These are phyloP conservation scores for Platysternon megacephalum DNA, from an alignment of 2,113 vertebrate species.

Conservation along the genomic window DNA sequence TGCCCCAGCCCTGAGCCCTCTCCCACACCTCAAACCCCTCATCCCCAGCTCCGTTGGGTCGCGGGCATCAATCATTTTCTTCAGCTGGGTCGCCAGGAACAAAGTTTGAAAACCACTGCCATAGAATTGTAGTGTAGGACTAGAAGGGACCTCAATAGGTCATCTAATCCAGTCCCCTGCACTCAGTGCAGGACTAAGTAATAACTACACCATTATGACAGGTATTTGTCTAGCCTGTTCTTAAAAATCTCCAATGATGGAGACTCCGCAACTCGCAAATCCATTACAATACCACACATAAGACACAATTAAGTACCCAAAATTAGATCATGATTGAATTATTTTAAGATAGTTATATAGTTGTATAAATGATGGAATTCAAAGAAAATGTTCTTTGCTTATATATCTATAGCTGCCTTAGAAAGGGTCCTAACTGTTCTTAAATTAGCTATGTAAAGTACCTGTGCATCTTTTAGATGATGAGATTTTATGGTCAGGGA, in stretches of 20 bases:
- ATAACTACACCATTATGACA: neutral
- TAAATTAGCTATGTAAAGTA: neutral
- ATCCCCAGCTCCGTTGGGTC: too few relatives aligned
- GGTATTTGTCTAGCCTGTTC: neutral
- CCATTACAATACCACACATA: neutral
- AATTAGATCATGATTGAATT: neutral
- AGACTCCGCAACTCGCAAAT: neutral
- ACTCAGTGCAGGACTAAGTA: neutral
- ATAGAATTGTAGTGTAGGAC: neutral
- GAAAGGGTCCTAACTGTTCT: neutral
- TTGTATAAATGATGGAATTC: neutral
- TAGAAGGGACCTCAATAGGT: neutral
- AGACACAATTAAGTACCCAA: neutral
- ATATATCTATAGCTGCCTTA: neutral
- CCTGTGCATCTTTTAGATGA: neutral
- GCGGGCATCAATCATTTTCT: too few relatives aligned
- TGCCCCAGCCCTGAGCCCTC: too few relatives aligned
- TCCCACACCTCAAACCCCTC: too few relatives aligned
- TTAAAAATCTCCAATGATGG: neutral
- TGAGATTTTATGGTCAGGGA: neutral
- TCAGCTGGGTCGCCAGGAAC: too few relatives aligned
- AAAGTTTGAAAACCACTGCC: too few relatives aligned
- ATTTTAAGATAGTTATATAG: neutral
- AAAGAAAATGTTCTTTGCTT: neutral
- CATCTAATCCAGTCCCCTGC: neutral